phyloP scores from a whole-genome alignment of 2,113 vertebrate genomes.

The Cyprichromis sp. region DNA sequence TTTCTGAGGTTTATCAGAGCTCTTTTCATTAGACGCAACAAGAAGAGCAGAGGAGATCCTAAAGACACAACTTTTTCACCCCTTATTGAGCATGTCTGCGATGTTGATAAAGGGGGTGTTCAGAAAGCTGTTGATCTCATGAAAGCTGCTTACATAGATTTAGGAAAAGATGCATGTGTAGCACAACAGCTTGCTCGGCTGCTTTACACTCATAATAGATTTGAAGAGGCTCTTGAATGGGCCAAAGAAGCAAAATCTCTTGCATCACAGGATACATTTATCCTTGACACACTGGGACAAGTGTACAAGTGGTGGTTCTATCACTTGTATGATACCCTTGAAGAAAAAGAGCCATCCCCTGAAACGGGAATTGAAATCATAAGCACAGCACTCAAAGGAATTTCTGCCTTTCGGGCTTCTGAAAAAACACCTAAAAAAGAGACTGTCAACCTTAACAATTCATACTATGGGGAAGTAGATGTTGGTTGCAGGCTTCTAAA shows the following conservation, averaged over 20 bases:
- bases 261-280: conserved; percentile 40
- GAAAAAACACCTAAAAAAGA: conserved; percentile 59
- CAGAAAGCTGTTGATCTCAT: conserved; percentile 69
- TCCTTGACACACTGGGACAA: conserved; percentile 70
- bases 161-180: conserved; percentile 52
- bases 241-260: conserved; percentile 50
- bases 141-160: conserved; percentile 48
- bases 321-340: conserved; percentile 40
- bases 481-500: conserved; percentile 64
- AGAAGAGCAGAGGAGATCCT: conserved; percentile 64
- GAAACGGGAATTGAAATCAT: conserved; percentile 27
- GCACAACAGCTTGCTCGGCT: conserved; percentile 73
- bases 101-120: conserved; percentile 7
- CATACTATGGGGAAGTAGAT: conserved; percentile 71
- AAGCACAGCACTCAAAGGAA: conserved; percentile 58
- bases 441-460: conserved; percentile 20
- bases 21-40: conserved; percentile 66
- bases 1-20: conserved; percentile 59
- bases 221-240: conserved; percentile 61
- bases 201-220: conserved; percentile 63
- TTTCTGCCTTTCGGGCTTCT: conserved; percentile 60
- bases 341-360: not conserved
- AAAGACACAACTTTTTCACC: conserved; percentile 66
- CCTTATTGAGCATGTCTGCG: conserved; percentile 56
- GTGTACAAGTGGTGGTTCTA: too few relatives aligned